These are phyloP conservation scores for Tethya wilhelma DNA, from an alignment of 37 sponge, comb jelly and placozoan species.

Conservation along the genomic window DNA sequence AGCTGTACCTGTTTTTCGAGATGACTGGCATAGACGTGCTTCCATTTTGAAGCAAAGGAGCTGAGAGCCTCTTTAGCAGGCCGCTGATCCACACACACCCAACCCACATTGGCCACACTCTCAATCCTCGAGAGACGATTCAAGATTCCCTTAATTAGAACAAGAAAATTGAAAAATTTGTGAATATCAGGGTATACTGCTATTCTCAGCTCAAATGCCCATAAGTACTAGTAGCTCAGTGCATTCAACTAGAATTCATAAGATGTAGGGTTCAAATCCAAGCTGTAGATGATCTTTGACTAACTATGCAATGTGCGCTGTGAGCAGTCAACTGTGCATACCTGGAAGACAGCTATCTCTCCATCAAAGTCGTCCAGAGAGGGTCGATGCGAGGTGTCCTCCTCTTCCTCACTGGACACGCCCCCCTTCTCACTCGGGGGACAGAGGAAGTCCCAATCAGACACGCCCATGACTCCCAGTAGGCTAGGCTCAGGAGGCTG, in stretches of 20 bases:
- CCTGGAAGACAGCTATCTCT: conserved; percentile 80
- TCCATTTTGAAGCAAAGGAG: conserved; percentile 81
- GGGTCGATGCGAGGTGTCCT: conserved; percentile 36
- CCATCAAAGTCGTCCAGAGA: conserved; percentile 85
- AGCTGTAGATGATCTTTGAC: too few species aligned
- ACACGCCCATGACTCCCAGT: conserved; percentile 49
- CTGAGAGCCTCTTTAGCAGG: conserved; percentile 72
- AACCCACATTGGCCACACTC: conserved; percentile 61
- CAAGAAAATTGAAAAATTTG: too few species aligned
- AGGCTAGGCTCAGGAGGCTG: conserved; percentile 21
- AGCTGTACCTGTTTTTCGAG: conserved; percentile 80
- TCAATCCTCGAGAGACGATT: conserved; percentile 45
- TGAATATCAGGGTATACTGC: too few species aligned
- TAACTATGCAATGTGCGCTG: too few species aligned
- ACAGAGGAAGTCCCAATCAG: conserved; percentile 80
- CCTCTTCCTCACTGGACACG: not conserved
- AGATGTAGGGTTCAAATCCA: too few species aligned
- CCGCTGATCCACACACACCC: conserved; percentile 78
- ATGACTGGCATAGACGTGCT: conserved; percentile 70
- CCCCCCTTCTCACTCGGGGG: conserved; percentile 2
- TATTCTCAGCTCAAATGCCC: not conserved
- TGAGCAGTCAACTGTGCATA: too few species aligned
- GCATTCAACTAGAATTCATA: too few species aligned
- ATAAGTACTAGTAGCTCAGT: not conserved
- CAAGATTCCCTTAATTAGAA: conserved; percentile 73